Base-by-base conservation (phyloP, 2,888 invertebrate genomes). In the Apantesis nais region DNA sequence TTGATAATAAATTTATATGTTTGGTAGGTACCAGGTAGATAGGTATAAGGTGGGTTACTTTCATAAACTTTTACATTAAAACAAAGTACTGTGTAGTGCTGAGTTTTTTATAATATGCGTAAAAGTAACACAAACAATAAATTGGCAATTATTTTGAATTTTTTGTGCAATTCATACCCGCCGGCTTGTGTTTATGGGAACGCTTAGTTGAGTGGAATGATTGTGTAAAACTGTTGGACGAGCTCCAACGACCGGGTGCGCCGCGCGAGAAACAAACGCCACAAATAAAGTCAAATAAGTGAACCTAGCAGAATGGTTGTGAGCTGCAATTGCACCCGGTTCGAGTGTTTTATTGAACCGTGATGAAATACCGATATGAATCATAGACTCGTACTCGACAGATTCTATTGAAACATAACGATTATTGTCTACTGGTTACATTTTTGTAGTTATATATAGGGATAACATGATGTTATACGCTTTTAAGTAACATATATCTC, bases 161-260 rank as follows among this genome's bases (percentile, higher is more conserved):
- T 93, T 93, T 93, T 92, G 90, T 90, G 92, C 93, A 90, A 92
- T 93, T 93, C 91, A 94, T 94, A 93, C 91, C 90, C 92, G 92
- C 90, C 92, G 91, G 89, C 85, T 91, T 92, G 91, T 94, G 94
- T 94, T 95, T 94, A 94, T 93, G 93, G 92, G 89, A 90, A 91
- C 93, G 94, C 93, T 94, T 93, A 94, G 94, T 94, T 93, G 93
- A 94, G 93, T 94, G 94, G 94, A 94, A 95, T 94, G 93, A 95
- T 94, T 94, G 93, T 94, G 94, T 94, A 94, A 94, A 95, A 93
- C 91, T 91, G 91, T 95, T 94, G 94, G 94, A 92, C 88, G 80
- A 83, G 82, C 87, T 93, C 94, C 94, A 95, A 92, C 91, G 86
- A 85, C 89, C 86, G 88, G 87, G 87, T 84, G 87, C 67, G 73